A percentile compares a stretch with the other conserved stretches of the same genome.
phyloP scores from a whole-genome alignment of 2,113 vertebrate genomes.

The Platichthys flesus region DNA sequence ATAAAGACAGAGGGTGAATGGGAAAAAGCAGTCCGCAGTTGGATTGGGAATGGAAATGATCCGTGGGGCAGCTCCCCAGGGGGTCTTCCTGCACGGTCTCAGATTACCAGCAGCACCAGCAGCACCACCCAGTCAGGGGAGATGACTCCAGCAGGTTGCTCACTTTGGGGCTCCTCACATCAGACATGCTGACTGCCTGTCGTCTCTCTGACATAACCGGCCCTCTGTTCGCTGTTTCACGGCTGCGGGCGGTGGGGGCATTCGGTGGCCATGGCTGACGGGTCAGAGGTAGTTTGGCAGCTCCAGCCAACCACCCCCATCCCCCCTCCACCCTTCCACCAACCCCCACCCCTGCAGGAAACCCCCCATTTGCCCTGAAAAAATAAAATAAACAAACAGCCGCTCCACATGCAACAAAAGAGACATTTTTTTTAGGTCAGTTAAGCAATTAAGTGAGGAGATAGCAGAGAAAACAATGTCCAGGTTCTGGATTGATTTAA shows the following conservation, averaged over 20 bases:
- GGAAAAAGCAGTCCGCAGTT: too few species aligned
- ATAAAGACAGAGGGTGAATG: too few species aligned
- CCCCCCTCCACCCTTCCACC: not conserved
- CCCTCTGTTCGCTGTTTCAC: not conserved
- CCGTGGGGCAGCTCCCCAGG: too few species aligned
- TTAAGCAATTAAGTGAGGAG: constrained; percentile 45
- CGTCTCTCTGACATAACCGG: not conserved
- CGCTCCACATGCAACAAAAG: constrained; percentile 33
- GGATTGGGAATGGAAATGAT: not conserved
- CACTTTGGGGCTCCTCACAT: not conserved
- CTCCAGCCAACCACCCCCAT: not conserved
- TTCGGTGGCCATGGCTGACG: constrained; percentile 8
- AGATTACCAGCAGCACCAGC: not conserved
- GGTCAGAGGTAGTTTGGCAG: constrained; percentile 39
- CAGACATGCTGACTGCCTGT: constrained; percentile 22
- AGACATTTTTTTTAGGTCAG: constrained; percentile 48
- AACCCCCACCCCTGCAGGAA: constrained; percentile 9
- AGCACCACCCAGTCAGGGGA: not conserved
- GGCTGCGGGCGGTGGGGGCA: not conserved
- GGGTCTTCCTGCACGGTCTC: not conserved
- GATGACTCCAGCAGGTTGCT: constrained; percentile 18
- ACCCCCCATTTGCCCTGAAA: constrained; percentile 26
- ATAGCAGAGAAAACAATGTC: not conserved
- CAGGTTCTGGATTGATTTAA: not conserved
- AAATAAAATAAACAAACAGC: constrained; percentile 60